These are phyloP conservation scores for Tetranychus cinnabarinus DNA, from an alignment of 1,140 invertebrate genomes.

Conservation along the genomic window DNA sequence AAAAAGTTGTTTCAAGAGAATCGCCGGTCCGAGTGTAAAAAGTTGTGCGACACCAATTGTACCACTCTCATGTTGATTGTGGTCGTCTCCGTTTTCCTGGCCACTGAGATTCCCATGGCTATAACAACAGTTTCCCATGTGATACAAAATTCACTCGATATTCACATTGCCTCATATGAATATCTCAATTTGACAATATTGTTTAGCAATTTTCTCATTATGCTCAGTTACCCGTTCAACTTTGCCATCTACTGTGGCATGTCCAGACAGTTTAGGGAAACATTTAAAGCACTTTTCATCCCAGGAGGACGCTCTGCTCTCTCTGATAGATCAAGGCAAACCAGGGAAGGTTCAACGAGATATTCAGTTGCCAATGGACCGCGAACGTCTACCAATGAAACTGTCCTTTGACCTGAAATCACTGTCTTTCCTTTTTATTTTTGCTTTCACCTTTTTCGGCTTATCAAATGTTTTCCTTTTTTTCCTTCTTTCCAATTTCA, in stretches of 20 bases:
- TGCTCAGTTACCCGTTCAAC: slow-evolving; percentile 71
- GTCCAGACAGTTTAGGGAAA: slow-evolving; percentile 74
- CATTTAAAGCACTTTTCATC: slow-evolving; percentile 61
- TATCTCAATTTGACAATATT: slow-evolving; percentile 58
- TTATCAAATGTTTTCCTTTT: no score
- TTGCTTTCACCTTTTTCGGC: no score
- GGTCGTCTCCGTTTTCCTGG: slow-evolving; percentile 67
- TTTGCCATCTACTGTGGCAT: slow-evolving; percentile 90
- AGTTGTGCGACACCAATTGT: slow-evolving; percentile 50
- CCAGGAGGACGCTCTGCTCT: not conserved
- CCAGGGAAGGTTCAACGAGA: slow-evolving; percentile 36
- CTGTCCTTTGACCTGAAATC: slow-evolving; percentile 35
- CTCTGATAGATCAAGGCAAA: slow-evolving; percentile 34
- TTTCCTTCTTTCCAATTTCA: no score
- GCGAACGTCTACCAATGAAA: slow-evolving; percentile 52
- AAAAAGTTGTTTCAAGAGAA: slow-evolving; percentile 36
- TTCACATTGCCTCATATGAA: slow-evolving; percentile 39
- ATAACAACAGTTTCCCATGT: slow-evolving; percentile 64
- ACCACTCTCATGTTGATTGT: slow-evolving; percentile 86
- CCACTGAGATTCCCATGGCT: slow-evolving; percentile 71
- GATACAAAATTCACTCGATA: slow-evolving; percentile 34
- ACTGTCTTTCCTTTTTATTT: no score
- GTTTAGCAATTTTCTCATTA: slow-evolving; percentile 71
- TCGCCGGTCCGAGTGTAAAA: not conserved
- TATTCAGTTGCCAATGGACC: slow-evolving; percentile 54